phyloP scores from a whole-genome alignment of 2,888 invertebrate genomes.

The Netelia virgata region DNA sequence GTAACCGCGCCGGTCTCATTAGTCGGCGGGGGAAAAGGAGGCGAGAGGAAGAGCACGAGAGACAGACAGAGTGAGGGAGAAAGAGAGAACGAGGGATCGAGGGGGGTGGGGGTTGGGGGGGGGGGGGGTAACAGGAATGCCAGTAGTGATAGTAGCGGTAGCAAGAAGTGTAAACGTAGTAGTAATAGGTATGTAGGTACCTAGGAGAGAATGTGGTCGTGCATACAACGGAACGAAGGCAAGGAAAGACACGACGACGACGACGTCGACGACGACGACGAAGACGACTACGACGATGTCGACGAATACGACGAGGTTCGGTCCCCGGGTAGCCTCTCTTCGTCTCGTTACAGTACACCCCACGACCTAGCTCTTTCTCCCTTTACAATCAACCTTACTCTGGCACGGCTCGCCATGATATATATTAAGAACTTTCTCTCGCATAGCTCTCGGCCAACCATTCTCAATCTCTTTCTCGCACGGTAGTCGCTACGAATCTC shows the following conservation, averaged over 20 bases:
- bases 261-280: constrained; percentile 47
- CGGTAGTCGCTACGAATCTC: constrained; percentile 32
- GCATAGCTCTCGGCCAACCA: constrained; percentile 74
- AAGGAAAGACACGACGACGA: constrained; percentile 56
- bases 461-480: constrained; percentile 43
- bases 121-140: constrained; percentile 21
- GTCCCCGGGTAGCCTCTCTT: constrained; percentile 56
- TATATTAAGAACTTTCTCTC: constrained; percentile 48
- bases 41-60: constrained; percentile 7
- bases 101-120: no score
- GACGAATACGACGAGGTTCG: constrained; percentile 10
- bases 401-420: constrained; percentile 19
- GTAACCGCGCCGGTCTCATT: constrained; percentile 83
- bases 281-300: constrained; percentile 33
- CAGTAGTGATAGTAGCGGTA: constrained; percentile 20
- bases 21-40: constrained; percentile 76
- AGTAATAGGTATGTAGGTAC: constrained; percentile 59
- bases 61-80: constrained; percentile 26
- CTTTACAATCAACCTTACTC: constrained; percentile 82
- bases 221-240: constrained; percentile 46
- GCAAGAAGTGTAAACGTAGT: constrained; percentile 42
- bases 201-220: constrained; percentile 22
- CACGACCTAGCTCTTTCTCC: constrained; percentile 69
- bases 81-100: neutral
- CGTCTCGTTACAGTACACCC: constrained; percentile 57